These are phyloP conservation scores for Anolis carolinensis DNA, from an alignment of 2,113 vertebrate genomes.

Conservation along the genomic window DNA sequence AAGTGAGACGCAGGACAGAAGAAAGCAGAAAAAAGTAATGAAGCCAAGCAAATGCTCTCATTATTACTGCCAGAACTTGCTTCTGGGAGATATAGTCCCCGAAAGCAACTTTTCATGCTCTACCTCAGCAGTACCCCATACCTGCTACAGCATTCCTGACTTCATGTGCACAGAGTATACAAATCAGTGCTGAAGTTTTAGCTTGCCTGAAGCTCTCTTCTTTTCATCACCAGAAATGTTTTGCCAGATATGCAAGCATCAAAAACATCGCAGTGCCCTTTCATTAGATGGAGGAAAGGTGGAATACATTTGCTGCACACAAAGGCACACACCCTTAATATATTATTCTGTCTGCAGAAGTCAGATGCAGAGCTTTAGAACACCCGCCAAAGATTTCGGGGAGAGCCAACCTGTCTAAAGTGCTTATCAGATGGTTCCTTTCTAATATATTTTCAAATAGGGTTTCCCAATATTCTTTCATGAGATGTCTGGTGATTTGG, in stretches of 20 bases:
- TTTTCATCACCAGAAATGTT: background rate
- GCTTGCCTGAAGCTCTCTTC: background rate
- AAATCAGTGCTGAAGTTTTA: background rate
- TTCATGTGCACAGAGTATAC: background rate
- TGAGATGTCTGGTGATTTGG: background rate
- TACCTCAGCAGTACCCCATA: too few species aligned
- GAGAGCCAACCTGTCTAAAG: background rate
- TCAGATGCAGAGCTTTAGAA: constrained; percentile 32
- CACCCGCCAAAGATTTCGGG: constrained; percentile 16
- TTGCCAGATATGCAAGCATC: background rate
- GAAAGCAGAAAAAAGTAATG: background rate
- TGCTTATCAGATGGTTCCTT: constrained; percentile 13
- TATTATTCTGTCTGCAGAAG: constrained; percentile 33
- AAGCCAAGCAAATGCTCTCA: background rate
- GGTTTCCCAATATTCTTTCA: background rate
- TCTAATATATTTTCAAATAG: background rate
- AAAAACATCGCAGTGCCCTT: background rate
- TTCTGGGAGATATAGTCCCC: too few species aligned
- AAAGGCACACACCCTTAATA: background rate
- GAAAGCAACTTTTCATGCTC: background rate
- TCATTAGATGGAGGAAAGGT: constrained; percentile 12
- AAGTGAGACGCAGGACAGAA: background rate
- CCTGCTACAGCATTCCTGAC: background rate
- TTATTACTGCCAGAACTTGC: background rate
- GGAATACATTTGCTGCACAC: constrained; percentile 23